Percentiles rank a stretch among this genome's conserved stretches.
Evolutionary conservation across 2,113 vertebrate genomes (phyloP).

Genomic region (Dissostichus mawsoni): DNA sequence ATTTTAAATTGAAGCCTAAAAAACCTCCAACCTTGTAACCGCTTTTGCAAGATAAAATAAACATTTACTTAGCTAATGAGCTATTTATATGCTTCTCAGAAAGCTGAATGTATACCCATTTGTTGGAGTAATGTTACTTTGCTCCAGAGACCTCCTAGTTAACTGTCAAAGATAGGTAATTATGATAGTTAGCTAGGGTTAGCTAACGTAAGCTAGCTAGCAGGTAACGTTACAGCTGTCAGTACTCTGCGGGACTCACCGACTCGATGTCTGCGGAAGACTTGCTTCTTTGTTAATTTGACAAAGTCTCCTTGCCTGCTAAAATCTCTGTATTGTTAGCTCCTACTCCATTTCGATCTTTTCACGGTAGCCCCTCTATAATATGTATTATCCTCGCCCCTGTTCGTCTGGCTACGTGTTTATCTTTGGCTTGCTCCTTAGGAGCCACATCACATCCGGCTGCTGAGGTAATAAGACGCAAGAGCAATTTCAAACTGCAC

Average conservation of each 20-base stretch:
- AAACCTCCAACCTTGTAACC: neutral
- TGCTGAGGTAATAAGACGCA: constrained; percentile 46
- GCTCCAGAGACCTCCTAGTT: neutral
- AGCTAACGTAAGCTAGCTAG: constrained; percentile 56
- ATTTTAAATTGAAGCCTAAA: neutral
- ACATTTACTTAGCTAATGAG: neutral
- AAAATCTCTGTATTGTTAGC: neutral
- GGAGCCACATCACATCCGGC: constrained; percentile 87
- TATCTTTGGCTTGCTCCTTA: constrained; percentile 83
- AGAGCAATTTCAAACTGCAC: neutral
- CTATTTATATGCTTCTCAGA: neutral
- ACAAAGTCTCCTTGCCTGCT: constrained; percentile 15
- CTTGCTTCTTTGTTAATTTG: constrained; percentile 4
- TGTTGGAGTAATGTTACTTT: neutral
- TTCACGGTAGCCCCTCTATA: neutral
- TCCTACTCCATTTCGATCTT: constrained; percentile 59
- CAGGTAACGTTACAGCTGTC: constrained; percentile 51
- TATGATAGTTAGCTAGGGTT: constrained; percentile 45
- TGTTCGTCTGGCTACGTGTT: constrained; percentile 81
- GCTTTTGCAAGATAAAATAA: neutral
- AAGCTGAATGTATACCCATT: accelerated
- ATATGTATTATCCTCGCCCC: constrained; percentile 41
- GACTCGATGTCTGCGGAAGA: constrained; percentile 37
- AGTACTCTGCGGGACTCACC: constrained; percentile 63
- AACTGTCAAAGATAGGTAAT: constrained; percentile 24